Evolutionary conservation across 2,797 vertebrate species (phyloP), one percentile per base, ranked within the genome.

Genomic region (Scomberomorus guttatus): DNA sequence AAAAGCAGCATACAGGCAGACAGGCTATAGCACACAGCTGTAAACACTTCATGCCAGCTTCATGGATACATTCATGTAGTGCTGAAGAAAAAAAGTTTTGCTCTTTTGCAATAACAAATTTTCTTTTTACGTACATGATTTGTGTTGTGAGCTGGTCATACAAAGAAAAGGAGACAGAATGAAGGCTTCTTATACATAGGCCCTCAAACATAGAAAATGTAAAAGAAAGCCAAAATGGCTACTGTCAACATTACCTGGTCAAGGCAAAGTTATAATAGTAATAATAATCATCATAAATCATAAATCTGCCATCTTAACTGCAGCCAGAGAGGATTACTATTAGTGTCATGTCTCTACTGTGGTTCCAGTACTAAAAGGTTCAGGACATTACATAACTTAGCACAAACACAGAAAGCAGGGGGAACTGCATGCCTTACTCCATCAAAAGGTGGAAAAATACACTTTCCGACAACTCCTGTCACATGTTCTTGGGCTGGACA

Each of bases 1-100:
- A 42, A 42, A 42, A 4, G 46, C 46, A 50, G 46, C 55, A 80
- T 32, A 85, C 61, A 71, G 42, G 50, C 55, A 69, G 42, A 80
- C 57, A 65, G 42, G 25, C 54, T 70, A 8, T 5, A 52, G 24
- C 34, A 73, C 39, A 77, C 11, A 52, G 48, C 46, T 62, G 2
- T 17, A 75, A 75, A 57, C 18, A 58, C 13, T 52, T 39, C 20
- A 59, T 24, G 51, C 44, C 34, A 14, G 13, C 13, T 15, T 66
- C 17, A 51, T 18, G 14, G 3, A 11, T 9, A 61, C 29, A 52
- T 10, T 48, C 29, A 56, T 22, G 52, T 1, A 42, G 5, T 11
- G 32, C 42, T 67, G 11, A 50, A 59, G n/a, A 67, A 32, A 62
- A 32, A 20, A 1, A 0, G 22, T n/a, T 64, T 13, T 44, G 5